Evolutionary conservation across 92 coral and sea anemone genomes (phyloP).

Genomic region (Phenganax marumi): DNA sequence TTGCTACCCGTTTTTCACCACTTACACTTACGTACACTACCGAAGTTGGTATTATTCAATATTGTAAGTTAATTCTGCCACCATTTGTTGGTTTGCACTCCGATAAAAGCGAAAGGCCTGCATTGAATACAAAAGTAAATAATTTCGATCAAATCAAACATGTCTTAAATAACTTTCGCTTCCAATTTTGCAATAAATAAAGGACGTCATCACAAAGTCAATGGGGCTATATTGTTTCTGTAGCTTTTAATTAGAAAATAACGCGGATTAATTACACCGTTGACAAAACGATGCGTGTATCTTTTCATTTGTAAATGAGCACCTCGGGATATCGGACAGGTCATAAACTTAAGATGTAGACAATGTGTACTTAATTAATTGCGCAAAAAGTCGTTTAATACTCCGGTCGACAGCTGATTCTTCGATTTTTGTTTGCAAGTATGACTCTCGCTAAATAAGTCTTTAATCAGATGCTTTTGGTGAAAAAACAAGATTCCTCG

Average conservation of each 20-base stretch:
- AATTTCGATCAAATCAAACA: too few relatives aligned
- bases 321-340: neutral
- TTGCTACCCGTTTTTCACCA: too few relatives aligned
- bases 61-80: too few relatives aligned
- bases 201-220: constrained; percentile 14
- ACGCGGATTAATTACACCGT: neutral
- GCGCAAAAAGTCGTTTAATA: neutral
- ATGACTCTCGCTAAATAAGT: neutral
- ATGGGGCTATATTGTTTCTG: neutral
- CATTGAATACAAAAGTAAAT: too few relatives aligned
- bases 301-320: neutral
- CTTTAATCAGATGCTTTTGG: neutral
- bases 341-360: neutral
- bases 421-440: neutral
- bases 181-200: neutral
- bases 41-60: too few relatives aligned
- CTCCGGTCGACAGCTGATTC: neutral
- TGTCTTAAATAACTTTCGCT: too few relatives aligned
- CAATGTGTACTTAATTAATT: constrained; percentile 14
- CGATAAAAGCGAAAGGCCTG: too few relatives aligned
- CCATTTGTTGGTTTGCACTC: too few relatives aligned
- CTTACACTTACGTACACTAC: too few relatives aligned
- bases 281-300: neutral
- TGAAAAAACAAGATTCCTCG: neutral
- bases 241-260: neutral